phyloP scores from a whole-genome alignment of 2,888 invertebrate genomes.

The Seladonia tumulorum region DNA sequence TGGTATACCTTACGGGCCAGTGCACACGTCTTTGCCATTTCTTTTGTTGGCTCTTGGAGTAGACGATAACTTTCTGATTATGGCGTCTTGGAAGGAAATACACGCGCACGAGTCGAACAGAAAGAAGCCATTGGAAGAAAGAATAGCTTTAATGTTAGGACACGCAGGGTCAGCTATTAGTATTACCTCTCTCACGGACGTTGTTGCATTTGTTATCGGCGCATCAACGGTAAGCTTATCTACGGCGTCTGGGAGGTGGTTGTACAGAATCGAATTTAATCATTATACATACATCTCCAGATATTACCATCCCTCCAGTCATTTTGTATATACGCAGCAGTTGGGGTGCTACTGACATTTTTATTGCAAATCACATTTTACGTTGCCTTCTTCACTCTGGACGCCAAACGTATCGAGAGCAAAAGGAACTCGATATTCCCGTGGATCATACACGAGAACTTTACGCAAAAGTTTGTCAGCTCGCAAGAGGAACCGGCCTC shows the following conservation, averaged over 20 bases:
- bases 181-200: constrained; percentile 93
- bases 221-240: constrained; percentile 88
- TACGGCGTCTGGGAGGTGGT: background rate
- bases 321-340: constrained; percentile 92
- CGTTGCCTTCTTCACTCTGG: constrained; percentile 90
- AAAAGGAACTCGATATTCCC: constrained; percentile 89
- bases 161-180: constrained; percentile 94
- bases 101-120: constrained; percentile 85
- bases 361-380: constrained; percentile 93
- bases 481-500: constrained; percentile 86
- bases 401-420: constrained; percentile 87
- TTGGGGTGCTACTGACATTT: constrained; percentile 91
- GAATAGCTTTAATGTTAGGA: constrained; percentile 89
- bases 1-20: constrained; percentile 91
- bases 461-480: constrained; percentile 85
- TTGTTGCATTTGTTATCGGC: constrained; percentile 92
- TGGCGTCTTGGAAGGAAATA: constrained; percentile 90
- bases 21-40: constrained; percentile 93
- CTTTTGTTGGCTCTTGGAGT: constrained; percentile 92
- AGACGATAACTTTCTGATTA: constrained; percentile 94
- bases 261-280: background rate
- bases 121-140: constrained; percentile 86
- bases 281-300: constrained; percentile 82
- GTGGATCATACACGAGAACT: constrained; percentile 88
- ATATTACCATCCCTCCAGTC: constrained; percentile 92